Percentiles rank a stretch among this genome's conserved stretches.
Evolutionary conservation across 2,113 vertebrate genomes (phyloP).

Genomic region (Sorex fumeus): DNA sequence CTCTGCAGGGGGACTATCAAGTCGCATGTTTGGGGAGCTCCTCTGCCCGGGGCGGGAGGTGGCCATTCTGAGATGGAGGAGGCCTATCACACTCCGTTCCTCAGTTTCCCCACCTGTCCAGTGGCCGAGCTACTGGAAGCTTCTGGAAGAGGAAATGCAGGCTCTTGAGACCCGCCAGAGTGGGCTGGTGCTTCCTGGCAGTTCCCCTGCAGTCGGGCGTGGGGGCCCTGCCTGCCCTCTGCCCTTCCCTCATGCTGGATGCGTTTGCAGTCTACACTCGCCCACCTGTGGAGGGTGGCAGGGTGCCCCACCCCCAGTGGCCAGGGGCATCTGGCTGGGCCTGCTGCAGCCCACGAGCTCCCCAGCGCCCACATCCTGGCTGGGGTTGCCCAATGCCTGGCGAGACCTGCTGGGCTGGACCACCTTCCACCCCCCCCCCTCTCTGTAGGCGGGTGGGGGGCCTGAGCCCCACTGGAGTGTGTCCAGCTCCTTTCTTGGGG

Average conservation of each 20-base stretch:
- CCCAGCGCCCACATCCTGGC: background rate
- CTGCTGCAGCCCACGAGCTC: background rate
- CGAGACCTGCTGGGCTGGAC: background rate
- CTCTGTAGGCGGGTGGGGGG: background rate
- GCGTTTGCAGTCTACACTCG: background rate
- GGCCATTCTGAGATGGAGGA: background rate
- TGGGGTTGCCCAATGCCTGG: background rate
- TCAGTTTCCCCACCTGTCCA: background rate
- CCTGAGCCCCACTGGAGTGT: background rate
- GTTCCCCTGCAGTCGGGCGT: background rate
- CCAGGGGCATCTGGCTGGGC: background rate
- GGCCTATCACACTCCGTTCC: background rate
- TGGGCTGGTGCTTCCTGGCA: background rate
- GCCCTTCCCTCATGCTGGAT: background rate
- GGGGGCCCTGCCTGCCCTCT: background rate
- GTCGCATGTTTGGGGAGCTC: no score
- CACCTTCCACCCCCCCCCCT: no score
- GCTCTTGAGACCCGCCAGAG: background rate
- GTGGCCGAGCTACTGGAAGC: background rate
- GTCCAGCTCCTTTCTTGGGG: accelerated
- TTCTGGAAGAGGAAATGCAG: no score
- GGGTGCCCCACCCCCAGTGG: background rate
- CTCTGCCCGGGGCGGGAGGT: background rate
- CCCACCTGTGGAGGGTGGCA: background rate
- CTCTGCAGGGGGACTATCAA: no score